Percentiles rank a stretch among this genome's conserved stretches.
These are phyloP conservation scores for Euplagia quadripunctaria DNA, from an alignment of 2,888 invertebrate genomes.

Conservation along the genomic window DNA sequence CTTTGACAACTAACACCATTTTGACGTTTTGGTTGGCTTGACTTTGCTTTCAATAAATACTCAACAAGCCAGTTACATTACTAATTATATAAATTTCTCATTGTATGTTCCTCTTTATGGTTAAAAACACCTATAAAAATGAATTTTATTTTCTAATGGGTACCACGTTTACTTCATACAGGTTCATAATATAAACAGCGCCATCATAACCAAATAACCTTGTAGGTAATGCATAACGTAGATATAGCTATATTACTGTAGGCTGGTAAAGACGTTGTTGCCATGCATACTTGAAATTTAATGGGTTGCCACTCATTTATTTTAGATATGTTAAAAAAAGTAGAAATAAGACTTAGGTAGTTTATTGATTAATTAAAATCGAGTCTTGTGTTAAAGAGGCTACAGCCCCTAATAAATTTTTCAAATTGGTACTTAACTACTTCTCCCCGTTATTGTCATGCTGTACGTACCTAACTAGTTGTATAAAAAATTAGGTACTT, in stretches of 20 bases:
- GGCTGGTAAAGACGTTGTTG: neutral
- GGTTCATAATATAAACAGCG: constrained; percentile 14
- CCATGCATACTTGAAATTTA: constrained; percentile 1
- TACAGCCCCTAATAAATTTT: neutral
- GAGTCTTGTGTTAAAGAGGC: neutral
- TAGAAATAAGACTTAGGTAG: neutral
- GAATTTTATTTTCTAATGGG: constrained; percentile 39
- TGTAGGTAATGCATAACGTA: constrained; percentile 12
- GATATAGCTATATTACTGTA: constrained; percentile 2
- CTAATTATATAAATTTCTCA: constrained; percentile 55
- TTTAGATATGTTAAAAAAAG: neutral
- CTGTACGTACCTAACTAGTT: neutral
- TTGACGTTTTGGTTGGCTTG: constrained; percentile 79
- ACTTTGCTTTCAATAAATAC: constrained; percentile 62
- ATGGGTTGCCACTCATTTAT: neutral
- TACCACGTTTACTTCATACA: constrained; percentile 15
- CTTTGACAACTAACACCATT: constrained; percentile 85
- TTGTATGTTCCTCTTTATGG: constrained; percentile 24
- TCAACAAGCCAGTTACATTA: constrained; percentile 68
- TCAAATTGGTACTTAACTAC: neutral
- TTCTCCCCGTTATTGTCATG: neutral
- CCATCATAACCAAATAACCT: constrained; percentile 37
- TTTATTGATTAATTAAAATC: neutral
- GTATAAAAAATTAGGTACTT: no score
- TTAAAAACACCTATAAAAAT: constrained; percentile 48